Base-by-base conservation (phyloP, 1,140 invertebrate species). In the Drosophila insularis region DNA sequence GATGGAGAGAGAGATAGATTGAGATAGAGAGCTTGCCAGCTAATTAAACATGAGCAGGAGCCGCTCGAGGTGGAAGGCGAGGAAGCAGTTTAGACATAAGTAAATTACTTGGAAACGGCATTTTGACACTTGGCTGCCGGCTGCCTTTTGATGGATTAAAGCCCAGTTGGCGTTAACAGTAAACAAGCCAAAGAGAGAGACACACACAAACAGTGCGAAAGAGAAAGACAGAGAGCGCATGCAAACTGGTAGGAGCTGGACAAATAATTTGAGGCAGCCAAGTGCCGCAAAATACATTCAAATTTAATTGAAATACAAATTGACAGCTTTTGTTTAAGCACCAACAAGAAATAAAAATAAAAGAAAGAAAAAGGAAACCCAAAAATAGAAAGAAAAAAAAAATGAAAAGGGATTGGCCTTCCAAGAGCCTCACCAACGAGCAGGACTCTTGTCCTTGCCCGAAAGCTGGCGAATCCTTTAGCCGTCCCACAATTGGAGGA, bases 251-350 rank as follows among this genome's bases (percentile, higher is more conserved):
- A 39, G 35, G 14, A 54, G 63, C n/a, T n/a, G 31, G 54, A 39
- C 37, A 46, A 69, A 43, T 37, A 14, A 19, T 43, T 40, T 39
- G n/a, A 31, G 60, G 39, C 73, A 77, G 68, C 68, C 74, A 78
- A 77, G 75, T 78, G 75, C 74, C 74, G 43, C 60, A 75, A 74
- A 56, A 65, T 81, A 87, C 80, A 79, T 66, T 87, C 76, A 73
- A 86, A 81, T 87, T 81, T 79, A 81, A 87, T 78, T 82, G 79
- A 82, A 81, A 78, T 78, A 82, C 80, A 82, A 82, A 82, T 87
- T 86, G 82, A 62, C 69, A 73, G 68, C 74, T 70, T 78, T 87
- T 86, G 78, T 78, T 80, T 68, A 77, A 77, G 63, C 70, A 77
- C 76, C 55, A 74, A 74, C 27, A 62, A 37, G 59, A 35, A 14